Base-by-base conservation (phyloP, 1,140 invertebrate genomes). In the Holcopasites calliopsidis region DNA sequence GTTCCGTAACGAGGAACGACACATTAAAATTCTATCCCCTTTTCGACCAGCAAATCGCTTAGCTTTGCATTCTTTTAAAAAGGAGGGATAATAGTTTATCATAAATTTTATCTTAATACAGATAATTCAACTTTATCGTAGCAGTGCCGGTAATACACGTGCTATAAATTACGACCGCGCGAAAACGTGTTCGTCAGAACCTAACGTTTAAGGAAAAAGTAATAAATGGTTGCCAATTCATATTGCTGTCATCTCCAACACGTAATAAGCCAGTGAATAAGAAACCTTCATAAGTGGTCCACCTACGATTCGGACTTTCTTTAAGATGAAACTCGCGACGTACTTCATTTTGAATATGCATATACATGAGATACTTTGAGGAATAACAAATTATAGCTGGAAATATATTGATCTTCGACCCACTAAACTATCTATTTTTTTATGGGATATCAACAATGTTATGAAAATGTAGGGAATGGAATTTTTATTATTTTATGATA, bases 161-260 rank as follows among this genome's bases (percentile, higher is more conserved):
- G 28, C 18, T n/a, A 60, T 35, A 31, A 69, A 69, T 69, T 42
- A 28, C 10, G 1, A 8, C 3, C 5, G 42, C 31, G 23, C 35
- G 26, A 47, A 31, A 42, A 33, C 40, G 13, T 21, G 42, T 38
- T 40, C 18, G 13, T 7, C 16, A 23, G 28, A 28, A 31, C 7
- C 5, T 52, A 50, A 18, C 38, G 26, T 57, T 69, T 69, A 57
- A 54, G 26, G 42, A 21, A 62, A 31, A 44, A 55, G 11, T n/a
- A n/a, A n/a, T 42, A 38, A 33, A 31, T 38, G 35, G 60, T 4
- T 18, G 23, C 10, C 23, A 42, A 55, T 69, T 57, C 28, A 69
- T 44, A 44, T 42, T 57, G 35, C 40, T 44, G 52, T 57, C 65
- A 18, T 65, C 28, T n/a, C 47, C 62, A 68, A 3, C 26, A 6